phyloP scores from a whole-genome alignment of 2,113 vertebrate genomes.

The Coregonus clupeaformis region DNA sequence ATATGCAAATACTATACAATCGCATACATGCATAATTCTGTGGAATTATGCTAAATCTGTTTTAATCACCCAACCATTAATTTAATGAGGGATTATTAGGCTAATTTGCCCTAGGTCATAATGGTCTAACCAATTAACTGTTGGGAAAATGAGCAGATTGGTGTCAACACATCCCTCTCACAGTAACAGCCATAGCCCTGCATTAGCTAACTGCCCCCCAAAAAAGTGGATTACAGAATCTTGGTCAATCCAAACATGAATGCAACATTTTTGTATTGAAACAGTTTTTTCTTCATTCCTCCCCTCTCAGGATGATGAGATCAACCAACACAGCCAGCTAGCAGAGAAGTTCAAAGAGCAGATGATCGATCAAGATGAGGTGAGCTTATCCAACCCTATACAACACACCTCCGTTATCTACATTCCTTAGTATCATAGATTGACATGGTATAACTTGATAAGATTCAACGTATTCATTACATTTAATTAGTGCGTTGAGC shows the following conservation, averaged over 20 bases:
- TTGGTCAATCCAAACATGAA: background rate
- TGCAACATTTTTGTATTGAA: background rate
- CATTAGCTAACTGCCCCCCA: background rate
- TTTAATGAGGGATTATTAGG: background rate
- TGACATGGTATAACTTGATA: background rate
- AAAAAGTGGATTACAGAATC: background rate
- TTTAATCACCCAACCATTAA: background rate
- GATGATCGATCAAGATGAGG: constrained; percentile 88
- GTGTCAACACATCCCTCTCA: background rate
- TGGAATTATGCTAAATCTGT: background rate
- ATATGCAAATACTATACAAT: background rate
- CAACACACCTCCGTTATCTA: background rate
- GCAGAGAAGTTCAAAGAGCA: constrained; percentile 85
- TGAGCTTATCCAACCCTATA: constrained; percentile 33
- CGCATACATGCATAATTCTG: background rate
- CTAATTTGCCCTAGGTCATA: background rate
- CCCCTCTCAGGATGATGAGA: constrained; percentile 82
- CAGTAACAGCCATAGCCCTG: background rate
- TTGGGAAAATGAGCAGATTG: background rate
- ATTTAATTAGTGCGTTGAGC: background rate
- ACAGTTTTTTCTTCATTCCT: background rate
- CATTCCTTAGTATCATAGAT: background rate
- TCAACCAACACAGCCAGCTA: constrained; percentile 86
- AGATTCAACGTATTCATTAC: background rate
- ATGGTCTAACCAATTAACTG: background rate